Evolutionary conservation across 2,113 vertebrate species (phyloP), one percentile per base, ranked within the genome.

Genomic region (Neolamprologus ventralis): DNA sequence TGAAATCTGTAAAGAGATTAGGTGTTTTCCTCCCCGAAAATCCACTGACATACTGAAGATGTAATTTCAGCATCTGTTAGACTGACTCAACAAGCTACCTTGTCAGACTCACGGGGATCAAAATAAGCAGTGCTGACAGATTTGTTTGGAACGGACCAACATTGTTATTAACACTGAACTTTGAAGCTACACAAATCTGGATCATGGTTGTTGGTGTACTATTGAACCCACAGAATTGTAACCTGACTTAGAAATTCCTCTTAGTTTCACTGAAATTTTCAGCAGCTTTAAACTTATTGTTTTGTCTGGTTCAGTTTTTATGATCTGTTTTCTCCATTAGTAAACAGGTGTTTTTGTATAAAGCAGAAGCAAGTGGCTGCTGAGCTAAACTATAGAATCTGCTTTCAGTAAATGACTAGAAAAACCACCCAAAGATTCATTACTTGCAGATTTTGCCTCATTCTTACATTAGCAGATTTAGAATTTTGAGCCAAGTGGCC

Each of bases 1-100:
- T 73, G 65, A 90, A 87, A 89, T 93, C 84, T 88, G 83, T 55
- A 73, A n/a, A 71, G 79, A 85, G 75, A 93, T 88, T 80, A 90
- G 63, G 28, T 80, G 42, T 21, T 91, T 92, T 87, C 47, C 19
- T 45, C 33, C 71, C 17, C 16, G 19, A 87, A 92, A 90, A 87
- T 85, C 88, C 84, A 82, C 57, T 58, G 60, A 78, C 51, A 86
- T 80, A 83, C 73, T 87, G 81, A 53, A 65, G 65, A 87, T 85
- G 81, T 87, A 63, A 85, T 81, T 79, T 82, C 51, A 47, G 45
- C 33, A 9, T 85, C 75, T 75, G 57, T 23, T 81, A 10, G 26
- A 80, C 53, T 68, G 85, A 88, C 42, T 86, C 40, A 5, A 86
- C 81, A 90, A 86, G 63, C 7, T 49, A 84, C 53, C 49, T 57